Evolutionary conservation across 2,113 vertebrate species (phyloP).

Genomic region (Otocyon megalotis): DNA sequence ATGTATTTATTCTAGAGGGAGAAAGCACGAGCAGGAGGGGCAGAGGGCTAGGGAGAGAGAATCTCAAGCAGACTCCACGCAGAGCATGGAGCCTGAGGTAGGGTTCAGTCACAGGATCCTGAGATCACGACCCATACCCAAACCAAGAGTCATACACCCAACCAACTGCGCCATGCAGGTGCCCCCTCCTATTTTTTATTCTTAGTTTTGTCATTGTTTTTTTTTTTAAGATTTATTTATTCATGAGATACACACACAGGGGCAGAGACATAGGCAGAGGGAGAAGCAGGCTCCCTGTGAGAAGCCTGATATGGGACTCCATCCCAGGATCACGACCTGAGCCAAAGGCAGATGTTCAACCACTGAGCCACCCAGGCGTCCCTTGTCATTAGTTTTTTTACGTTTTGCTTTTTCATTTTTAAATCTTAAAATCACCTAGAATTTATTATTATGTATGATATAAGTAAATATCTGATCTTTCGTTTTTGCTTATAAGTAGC

Average conservation of each 20-base stretch:
- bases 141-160: not conserved
- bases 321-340: no score
- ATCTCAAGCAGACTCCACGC: not conserved
- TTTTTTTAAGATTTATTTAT: not conserved
- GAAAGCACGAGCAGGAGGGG: no score
- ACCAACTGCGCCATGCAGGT: not conserved
- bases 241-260: no score
- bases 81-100: not conserved
- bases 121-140: not conserved
- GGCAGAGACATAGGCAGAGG: no score
- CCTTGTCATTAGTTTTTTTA: not conserved
- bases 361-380: not conserved
- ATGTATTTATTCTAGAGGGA: no score
- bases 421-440: not conserved
- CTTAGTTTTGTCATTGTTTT: not conserved
- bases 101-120: not conserved
- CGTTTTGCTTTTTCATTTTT: conserved; percentile 20
- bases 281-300: no score
- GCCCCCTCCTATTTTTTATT: not conserved
- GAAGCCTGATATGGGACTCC: no score
- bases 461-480: not conserved
- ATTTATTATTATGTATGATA: not conserved
- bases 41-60: not conserved
- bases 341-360: not conserved
- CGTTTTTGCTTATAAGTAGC: not conserved